Conservation (phyloP, 2,888 invertebrate species). For the Pandemis cinnamomeana region DNA sequence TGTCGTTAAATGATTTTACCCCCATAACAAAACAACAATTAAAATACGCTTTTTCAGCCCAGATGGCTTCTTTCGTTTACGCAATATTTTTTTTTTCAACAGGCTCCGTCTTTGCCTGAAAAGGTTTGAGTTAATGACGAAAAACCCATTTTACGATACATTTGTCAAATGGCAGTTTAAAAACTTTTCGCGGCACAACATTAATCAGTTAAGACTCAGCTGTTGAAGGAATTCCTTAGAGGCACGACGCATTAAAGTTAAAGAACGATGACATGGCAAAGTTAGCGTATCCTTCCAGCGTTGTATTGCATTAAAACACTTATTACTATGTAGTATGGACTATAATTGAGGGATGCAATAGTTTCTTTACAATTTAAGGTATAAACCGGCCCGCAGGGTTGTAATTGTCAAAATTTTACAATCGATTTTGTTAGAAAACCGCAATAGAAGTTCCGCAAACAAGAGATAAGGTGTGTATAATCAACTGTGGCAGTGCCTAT, state of each 20-base stretch:
- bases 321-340: slow-evolving; percentile 13
- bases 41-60: not conserved
- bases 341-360: slow-evolving; percentile 10
- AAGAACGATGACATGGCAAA: slow-evolving; percentile 54
- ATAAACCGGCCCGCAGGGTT: slow-evolving; percentile 20
- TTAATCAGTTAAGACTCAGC: slow-evolving; percentile 72
- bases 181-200: slow-evolving; percentile 55
- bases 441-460: not conserved
- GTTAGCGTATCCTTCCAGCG: slow-evolving; percentile 34
- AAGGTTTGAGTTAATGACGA: slow-evolving; percentile 47
- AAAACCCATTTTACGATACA: slow-evolving; percentile 50
- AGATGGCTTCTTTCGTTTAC: not conserved
- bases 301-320: slow-evolving; percentile 14
- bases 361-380: slow-evolving; percentile 22
- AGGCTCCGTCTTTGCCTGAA: not conserved
- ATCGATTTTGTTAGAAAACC: not conserved
- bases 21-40: too few species aligned
- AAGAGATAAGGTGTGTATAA: not conserved
- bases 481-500: too few species aligned
- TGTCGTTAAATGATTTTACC: too few species aligned
- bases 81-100: slow-evolving; percentile 1
- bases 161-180: slow-evolving; percentile 57
- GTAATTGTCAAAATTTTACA: not conserved
- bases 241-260: slow-evolving; percentile 54
- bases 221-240: slow-evolving; percentile 65